Base-by-base conservation (phyloP, 2,113 vertebrate genomes). In the Xiphophorus maculatus region DNA sequence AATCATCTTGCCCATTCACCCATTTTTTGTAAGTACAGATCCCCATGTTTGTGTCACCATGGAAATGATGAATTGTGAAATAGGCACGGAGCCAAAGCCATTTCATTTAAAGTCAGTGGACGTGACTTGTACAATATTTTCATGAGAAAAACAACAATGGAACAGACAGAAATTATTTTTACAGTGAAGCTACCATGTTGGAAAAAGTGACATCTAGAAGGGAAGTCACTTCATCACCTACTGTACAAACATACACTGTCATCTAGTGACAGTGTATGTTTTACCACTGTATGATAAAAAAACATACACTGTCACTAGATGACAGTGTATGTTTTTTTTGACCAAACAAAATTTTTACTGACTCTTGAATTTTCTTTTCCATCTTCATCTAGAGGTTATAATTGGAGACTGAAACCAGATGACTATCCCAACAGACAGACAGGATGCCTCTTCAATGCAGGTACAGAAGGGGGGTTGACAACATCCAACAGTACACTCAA, bases 1-100 rank as follows among this genome's bases (percentile, higher is more conserved):
- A 81, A 81, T 74, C 81, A 60, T 84, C 66, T 78, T 51, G 76
- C 87, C 84, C 85, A 68, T 83, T 82, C 40, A 48, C 70, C 54
- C 40, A 15, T 70, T 44, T 44, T 28, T 37, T 40, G 19, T 19
- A 71, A 54, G 30, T 48, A 62, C 69, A 66, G 71, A 80, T 61
- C 22, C 35, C 42, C 8, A 60, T 64, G 12, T 74, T 61, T 62
- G 10, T 32, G 30, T 32, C 12, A 62, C 12, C 12, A 51, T 54
- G n/a, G n/a, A 28, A n/a, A 67, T 15, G 4, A 60, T 37, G 27
- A 27, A 35, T 22, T 15, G 28, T 74, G 33, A 42, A 63, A 81
- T 12, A 76, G 72, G 37, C 22, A 63, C 0, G 10, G 11, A 70
- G n/a, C 2, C 3, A 13, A 40, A 29, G 29, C 32, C 3, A 10